These are phyloP conservation scores for Pangasius krempfi DNA, from an alignment of 2,797 vertebrate genomes.

Conservation along the genomic window DNA sequence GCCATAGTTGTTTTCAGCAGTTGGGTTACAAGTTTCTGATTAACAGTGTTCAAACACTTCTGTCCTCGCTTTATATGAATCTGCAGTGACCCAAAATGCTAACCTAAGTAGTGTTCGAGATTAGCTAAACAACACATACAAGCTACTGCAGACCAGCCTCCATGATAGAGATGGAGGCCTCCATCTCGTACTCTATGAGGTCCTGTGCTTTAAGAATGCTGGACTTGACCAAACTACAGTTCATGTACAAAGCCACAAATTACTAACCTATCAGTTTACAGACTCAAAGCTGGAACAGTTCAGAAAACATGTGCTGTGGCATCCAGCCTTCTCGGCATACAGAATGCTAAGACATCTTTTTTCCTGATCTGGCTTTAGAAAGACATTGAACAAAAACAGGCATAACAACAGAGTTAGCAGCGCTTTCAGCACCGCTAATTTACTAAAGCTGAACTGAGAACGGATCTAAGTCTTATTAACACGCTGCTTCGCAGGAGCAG, in stretches of 20 bases:
- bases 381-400: not conserved
- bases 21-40: not conserved
- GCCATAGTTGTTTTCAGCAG: not conserved
- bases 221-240: not conserved
- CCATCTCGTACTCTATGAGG: not conserved
- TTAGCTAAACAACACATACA: not conserved
- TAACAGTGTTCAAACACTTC: not conserved
- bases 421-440: not conserved
- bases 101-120: not conserved
- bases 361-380: not conserved
- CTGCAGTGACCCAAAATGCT: not conserved
- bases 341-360: not conserved
- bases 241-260: not conserved
- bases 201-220: not conserved
- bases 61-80: not conserved
- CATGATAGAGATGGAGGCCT: not conserved
- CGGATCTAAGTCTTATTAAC: not conserved
- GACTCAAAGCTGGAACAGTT: not conserved
- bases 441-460: not conserved
- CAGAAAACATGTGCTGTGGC: not conserved
- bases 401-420: not conserved
- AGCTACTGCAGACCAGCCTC: not conserved
- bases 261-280: slow-evolving; percentile 8
- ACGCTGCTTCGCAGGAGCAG: not conserved
- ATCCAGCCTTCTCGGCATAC: not conserved